phyloP scores from a whole-genome alignment of 2,888 invertebrate genomes.

The Sclerodermus sp. region DNA sequence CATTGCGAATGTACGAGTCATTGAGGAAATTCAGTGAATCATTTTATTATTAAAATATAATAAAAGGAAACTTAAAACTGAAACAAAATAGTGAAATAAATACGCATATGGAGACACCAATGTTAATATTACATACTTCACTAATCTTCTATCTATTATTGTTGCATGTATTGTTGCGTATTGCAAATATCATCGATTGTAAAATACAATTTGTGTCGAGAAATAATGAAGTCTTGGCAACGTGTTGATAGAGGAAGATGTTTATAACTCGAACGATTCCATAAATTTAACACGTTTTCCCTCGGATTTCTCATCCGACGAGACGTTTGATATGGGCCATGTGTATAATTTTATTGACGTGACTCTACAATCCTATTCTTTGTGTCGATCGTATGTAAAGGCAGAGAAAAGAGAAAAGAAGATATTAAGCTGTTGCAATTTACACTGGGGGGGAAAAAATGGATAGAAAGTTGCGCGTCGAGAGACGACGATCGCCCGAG shows the following conservation, averaged over 20 bases:
- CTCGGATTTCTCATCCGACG: neutral
- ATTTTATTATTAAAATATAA: neutral
- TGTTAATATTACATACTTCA: neutral
- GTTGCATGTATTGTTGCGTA: neutral
- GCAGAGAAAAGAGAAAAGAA: neutral
- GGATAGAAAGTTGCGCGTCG: too few relatives aligned
- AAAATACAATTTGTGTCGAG: too few relatives aligned
- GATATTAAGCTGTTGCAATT: conserved; percentile 17
- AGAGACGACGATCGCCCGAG: conserved; percentile 22
- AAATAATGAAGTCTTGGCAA: too few relatives aligned
- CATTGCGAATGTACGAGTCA: conserved; percentile 5
- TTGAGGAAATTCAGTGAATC: conserved; percentile 8
- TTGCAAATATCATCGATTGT: too few relatives aligned
- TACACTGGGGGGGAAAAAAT: conserved; percentile 21
- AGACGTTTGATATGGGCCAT: neutral
- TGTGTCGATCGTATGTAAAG: conserved; percentile 16
- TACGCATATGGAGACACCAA: conserved; percentile 4
- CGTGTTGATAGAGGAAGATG: neutral
- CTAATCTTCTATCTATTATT: neutral
- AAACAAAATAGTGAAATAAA: conserved; percentile 7
- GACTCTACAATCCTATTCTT: conserved; percentile 17
- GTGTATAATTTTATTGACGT: conserved; percentile 14
- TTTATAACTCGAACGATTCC: too few relatives aligned
- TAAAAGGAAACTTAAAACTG: neutral
- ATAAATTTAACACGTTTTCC: neutral